phyloP scores from a whole-genome alignment of 2,797 vertebrate genomes.

The Enteromius treurensis region DNA sequence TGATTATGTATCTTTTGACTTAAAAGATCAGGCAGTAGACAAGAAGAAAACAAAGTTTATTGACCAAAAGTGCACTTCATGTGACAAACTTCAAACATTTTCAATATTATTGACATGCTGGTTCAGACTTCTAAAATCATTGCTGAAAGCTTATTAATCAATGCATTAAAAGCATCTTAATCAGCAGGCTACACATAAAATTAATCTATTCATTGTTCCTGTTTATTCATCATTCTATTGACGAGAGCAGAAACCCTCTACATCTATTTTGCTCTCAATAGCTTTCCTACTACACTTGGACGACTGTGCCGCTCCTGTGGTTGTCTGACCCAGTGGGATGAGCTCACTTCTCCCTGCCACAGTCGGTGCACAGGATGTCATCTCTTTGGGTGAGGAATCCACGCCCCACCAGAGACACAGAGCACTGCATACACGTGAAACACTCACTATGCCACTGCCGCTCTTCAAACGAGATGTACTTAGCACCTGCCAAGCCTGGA shows the following conservation, averaged over 20 bases:
- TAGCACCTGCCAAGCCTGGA: conserved; percentile 86
- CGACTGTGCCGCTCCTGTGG: background rate
- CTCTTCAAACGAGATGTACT: conserved; percentile 95
- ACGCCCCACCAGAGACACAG: conserved; percentile 84
- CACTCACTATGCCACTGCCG: conserved; percentile 96
- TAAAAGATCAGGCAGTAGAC: background rate
- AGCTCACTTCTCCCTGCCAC: conserved; percentile 81
- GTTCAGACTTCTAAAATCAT: background rate
- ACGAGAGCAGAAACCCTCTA: background rate
- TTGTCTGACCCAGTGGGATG: background rate
- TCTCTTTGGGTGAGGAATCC: conserved; percentile 87
- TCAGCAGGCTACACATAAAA: background rate
- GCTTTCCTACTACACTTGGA: background rate
- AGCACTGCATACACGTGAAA: conserved; percentile 88
- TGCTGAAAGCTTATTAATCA: background rate
- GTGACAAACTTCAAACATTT: background rate
- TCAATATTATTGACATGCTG: background rate
- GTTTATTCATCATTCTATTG: background rate
- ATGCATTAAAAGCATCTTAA: background rate
- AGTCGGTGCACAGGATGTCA: conserved; percentile 88
- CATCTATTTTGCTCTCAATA: background rate
- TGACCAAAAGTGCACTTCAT: background rate
- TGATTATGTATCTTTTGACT: background rate
- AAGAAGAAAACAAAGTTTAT: conserved; percentile 17
- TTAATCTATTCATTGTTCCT: background rate